Evolutionary conservation across 1,140 invertebrate genomes (phyloP).

Genomic region (Drosophila quadrilineata): DNA sequence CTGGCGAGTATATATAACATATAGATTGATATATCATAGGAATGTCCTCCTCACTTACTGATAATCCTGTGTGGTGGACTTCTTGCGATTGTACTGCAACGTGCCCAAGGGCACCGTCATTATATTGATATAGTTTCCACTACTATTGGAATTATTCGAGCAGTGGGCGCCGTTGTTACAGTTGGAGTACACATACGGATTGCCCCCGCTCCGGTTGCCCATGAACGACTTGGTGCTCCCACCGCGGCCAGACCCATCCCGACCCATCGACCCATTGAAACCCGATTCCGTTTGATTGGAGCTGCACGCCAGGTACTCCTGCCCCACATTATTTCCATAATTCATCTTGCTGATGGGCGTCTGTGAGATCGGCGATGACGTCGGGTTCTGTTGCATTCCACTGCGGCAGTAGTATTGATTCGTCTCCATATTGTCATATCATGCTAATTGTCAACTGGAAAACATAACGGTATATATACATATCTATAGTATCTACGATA

Average conservation of each 20-base stretch:
- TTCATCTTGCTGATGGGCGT: constrained; percentile 50
- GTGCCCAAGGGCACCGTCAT: constrained; percentile 74
- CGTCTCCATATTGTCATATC: constrained; percentile 60
- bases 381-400: constrained; percentile 47
- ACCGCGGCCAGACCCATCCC: constrained; percentile 42
- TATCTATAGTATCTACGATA: too few species aligned
- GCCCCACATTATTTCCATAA: constrained; percentile 42
- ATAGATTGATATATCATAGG: neutral
- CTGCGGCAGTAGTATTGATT: constrained; percentile 73
- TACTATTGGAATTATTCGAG: constrained; percentile 48
- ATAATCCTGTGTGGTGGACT: constrained; percentile 71
- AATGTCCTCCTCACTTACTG: constrained; percentile 54
- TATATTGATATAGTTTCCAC: constrained; percentile 76
- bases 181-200: constrained; percentile 31
- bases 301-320: constrained; percentile 55
- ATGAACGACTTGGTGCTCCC: constrained; percentile 38
- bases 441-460: constrained; percentile 3
- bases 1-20: constrained; percentile 21
- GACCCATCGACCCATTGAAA: constrained; percentile 43
- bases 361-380: constrained; percentile 48
- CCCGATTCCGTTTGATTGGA: constrained; percentile 43
- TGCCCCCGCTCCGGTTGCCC: constrained; percentile 39
- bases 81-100: constrained; percentile 77
- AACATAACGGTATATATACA: neutral
- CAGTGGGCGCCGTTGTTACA: constrained; percentile 57